phyloP scores from a whole-genome alignment of 2,888 invertebrate species.

The Hedya salicella region DNA sequence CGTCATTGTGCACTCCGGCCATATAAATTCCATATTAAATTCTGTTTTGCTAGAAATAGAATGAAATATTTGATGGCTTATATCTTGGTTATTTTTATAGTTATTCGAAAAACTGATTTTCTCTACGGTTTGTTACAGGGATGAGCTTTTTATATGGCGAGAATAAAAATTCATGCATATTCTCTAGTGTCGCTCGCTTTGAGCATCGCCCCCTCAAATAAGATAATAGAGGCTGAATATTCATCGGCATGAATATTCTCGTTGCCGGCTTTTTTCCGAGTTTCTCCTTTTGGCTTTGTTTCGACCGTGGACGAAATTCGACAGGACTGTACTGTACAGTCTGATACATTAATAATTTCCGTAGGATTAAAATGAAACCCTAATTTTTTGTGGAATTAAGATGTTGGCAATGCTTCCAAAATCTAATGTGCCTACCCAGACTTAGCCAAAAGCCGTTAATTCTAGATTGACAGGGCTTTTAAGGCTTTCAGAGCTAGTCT shows the following conservation, averaged over 20 bases:
- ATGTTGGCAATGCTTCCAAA: background rate
- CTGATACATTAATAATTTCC: no score
- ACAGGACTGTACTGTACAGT: background rate
- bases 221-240: constrained; percentile 40
- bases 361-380: no score
- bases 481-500: constrained; percentile 31
- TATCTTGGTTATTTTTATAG: no score
- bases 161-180: no score
- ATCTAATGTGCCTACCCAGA: background rate
- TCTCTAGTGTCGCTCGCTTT: constrained; percentile 12
- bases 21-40: no score
- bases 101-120: no score
- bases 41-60: no score
- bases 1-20: no score
- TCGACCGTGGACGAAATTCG: background rate
- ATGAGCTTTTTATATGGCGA: no score
- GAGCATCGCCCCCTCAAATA: constrained; percentile 29
- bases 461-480: constrained; percentile 41
- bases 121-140: no score
- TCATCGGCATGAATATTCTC: constrained; percentile 34
- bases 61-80: no score
- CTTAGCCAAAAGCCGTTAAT: constrained; percentile 18
- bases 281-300: constrained; percentile 19
- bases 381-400: no score
- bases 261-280: constrained; percentile 32